Evolutionary conservation across 2,113 vertebrate species (phyloP).

Genomic region (Andinoacara biseriatus): DNA sequence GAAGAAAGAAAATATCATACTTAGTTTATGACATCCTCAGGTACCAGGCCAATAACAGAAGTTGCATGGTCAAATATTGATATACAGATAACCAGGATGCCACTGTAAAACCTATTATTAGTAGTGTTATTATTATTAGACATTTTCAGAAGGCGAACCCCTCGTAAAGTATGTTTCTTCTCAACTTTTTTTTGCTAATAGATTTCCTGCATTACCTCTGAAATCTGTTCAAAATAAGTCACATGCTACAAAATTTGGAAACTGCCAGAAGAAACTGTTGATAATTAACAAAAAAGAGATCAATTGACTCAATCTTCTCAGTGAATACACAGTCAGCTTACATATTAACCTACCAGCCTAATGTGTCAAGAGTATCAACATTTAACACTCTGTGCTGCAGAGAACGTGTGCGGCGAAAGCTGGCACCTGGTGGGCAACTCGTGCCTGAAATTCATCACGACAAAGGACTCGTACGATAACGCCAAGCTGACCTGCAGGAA

Average conservation of each 20-base stretch:
- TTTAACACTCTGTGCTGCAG: conserved; percentile 63
- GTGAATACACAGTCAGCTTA: neutral
- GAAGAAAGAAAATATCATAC: neutral
- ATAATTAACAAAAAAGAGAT: too few species aligned
- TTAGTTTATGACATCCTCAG: neutral
- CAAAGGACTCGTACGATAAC: conserved; percentile 93
- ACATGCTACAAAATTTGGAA: neutral
- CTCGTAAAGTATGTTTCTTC: neutral
- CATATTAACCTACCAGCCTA: neutral
- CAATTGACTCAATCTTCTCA: neutral
- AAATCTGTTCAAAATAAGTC: neutral
- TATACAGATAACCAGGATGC: neutral
- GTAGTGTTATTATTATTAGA: too few species aligned
- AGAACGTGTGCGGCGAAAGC: conserved; percentile 92
- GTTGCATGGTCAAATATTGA: neutral
- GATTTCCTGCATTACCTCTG: neutral
- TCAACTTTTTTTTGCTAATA: neutral
- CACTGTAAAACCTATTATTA: too few species aligned
- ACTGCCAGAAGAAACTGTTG: neutral
- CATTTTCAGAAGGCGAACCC: neutral
- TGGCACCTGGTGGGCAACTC: conserved; percentile 97
- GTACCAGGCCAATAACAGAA: neutral
- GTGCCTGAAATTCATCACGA: conserved; percentile 90
- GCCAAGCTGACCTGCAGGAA: conserved; percentile 91
- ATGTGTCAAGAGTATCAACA: neutral